Conservation (phyloP, 1,140 invertebrate species). For the Anoplophora glabripennis region DNA sequence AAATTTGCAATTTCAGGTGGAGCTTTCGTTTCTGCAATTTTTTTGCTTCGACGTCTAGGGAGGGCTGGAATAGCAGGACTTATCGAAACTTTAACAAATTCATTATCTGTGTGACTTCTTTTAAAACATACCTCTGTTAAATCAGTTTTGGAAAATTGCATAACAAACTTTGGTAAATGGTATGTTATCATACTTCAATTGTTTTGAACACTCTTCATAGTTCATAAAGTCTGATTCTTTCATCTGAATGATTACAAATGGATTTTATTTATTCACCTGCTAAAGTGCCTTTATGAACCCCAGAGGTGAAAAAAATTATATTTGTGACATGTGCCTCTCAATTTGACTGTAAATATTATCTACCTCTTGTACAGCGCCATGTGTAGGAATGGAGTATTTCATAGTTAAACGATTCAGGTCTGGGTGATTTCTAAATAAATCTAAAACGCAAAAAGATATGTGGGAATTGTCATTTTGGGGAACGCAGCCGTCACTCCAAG, state of each 20-base stretch:
- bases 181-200: conserved; percentile 1
- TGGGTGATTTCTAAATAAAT: conserved; percentile 2
- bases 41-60: no score
- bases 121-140: conserved; percentile 2
- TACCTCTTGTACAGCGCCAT: conserved; percentile 9
- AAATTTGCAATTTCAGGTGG: no score
- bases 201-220: neutral
- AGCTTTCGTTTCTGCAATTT: no score
- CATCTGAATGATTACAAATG: neutral
- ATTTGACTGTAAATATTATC: conserved; percentile 13
- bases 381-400: neutral
- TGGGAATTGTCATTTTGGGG: conserved; percentile 9
- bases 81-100: conserved; percentile 6
- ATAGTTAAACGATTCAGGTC: conserved; percentile 6
- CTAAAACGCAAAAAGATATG: conserved; percentile 5
- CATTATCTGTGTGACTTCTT: conserved; percentile 8
- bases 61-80: neutral
- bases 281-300: conserved; percentile 9
- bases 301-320: neutral
- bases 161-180: no score
- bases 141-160: neutral
- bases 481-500: conserved; percentile 9
- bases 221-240: neutral
- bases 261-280: neutral
- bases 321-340: conserved; percentile 9